Evolutionary conservation across 2,113 vertebrate genomes (phyloP), one percentile per base, ranked within the genome.

Genomic region (Puntigrus tetrazona): DNA sequence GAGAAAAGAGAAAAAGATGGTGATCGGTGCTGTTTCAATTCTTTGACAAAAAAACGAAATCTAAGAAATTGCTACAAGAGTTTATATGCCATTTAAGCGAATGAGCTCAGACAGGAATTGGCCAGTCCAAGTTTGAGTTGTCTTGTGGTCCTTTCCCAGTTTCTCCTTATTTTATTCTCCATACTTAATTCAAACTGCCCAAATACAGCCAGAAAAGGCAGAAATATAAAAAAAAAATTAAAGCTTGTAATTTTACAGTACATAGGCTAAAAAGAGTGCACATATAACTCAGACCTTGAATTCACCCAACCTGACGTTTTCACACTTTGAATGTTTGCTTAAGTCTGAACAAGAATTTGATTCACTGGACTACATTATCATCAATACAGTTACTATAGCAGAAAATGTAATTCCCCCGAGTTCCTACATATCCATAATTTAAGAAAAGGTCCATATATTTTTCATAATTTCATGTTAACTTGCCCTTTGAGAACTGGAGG

Each of bases 391-490:
- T 3, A 7, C 34, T 11, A 41, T 14, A 61, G 55, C 76, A 59
- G 11, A 59, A 59, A 38, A 59, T 27, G 41, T 61, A 27, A 78
- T 27, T 61, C 76, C 76, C 18, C n/a, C 2, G 22, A 78, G 73
- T 75, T 75, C 13, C 36, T 27, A 36, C 6, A 27, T 79, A 63
- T 79, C 55, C n/a, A 63, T 41, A 43, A 61, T 27, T 77, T 61
- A 61, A 61, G 55, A 78, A 59, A 78, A 14, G 34, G 11, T 45
- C 45, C 3, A 63, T 25, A 20, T 80, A 31, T 63, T 22, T 45
- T 63, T 79, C 25, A 41, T 27, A 63, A 63, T 79, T 79, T 31
- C 25, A 65, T 65, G 25, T 80, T 29, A 65, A 65, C 25, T 10
- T 45, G 36, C 16, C 57, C 59, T 43, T 27, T 61, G 76, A 41